Evolutionary conservation across 1,140 invertebrate genomes (phyloP).

Genomic region (Drosophila bocqueti): DNA sequence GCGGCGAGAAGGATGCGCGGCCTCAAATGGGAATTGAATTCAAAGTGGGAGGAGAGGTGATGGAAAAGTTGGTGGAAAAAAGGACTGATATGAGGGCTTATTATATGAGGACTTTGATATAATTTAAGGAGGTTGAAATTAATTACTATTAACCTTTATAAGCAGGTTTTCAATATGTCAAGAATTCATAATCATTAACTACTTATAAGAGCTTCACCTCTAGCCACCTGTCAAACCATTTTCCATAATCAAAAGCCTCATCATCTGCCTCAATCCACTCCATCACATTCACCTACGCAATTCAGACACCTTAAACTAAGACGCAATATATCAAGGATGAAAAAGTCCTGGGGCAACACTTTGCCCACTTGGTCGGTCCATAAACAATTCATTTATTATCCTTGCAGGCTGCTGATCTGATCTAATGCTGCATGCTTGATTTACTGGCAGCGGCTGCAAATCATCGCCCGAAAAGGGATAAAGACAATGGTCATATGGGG

Average conservation of each 20-base stretch:
- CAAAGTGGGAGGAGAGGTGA: constrained; percentile 6
- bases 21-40: constrained; percentile 2
- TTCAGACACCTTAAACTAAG: constrained; percentile 10
- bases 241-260: constrained; percentile 8
- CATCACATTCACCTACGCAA: constrained; percentile 5
- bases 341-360: not conserved
- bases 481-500: constrained; percentile 58
- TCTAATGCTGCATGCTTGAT: constrained; percentile 80
- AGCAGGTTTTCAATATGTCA: too few relatives aligned
- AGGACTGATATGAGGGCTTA: not conserved
- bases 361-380: constrained; percentile 62
- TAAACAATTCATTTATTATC: constrained; percentile 84
- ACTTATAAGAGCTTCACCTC: not conserved
- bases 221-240: not conserved
- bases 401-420: constrained; percentile 68
- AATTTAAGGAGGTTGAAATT: not conserved
- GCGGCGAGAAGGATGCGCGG: not conserved
- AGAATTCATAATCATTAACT: not conserved
- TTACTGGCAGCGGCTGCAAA: constrained; percentile 84
- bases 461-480: constrained; percentile 79
- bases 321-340: constrained; percentile 43
- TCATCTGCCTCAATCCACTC: constrained; percentile 10
- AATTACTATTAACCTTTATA: not conserved
- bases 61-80: constrained; percentile 1
- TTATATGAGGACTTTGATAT: not conserved